Evolutionary conservation across 2,888 invertebrate species (phyloP).

Genomic region (Lucinisca nassula): DNA sequence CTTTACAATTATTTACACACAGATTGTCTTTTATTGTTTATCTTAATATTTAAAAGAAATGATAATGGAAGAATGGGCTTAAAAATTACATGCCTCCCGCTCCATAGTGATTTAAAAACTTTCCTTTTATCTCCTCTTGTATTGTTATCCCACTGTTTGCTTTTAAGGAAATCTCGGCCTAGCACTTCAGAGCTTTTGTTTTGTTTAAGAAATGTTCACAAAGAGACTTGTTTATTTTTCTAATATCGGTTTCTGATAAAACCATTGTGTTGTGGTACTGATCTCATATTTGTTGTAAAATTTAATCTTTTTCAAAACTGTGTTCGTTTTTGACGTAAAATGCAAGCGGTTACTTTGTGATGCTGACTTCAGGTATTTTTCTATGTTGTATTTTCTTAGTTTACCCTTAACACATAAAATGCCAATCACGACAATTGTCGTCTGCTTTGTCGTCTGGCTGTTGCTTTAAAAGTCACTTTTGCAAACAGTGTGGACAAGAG

Average conservation of each 20-base stretch:
- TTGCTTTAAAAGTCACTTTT: no score
- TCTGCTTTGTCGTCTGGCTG: no score
- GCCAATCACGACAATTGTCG: no score
- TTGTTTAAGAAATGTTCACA: constrained; percentile 70
- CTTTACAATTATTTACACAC: not conserved
- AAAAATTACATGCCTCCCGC: not conserved
- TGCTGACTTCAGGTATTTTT: not conserved
- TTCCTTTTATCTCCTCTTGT: constrained; percentile 29
- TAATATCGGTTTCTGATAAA: constrained; percentile 70
- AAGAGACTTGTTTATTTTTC: constrained; percentile 68
- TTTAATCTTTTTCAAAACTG: no score
- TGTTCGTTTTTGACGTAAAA: no score
- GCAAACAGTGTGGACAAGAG: no score
- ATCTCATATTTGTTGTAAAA: constrained; percentile 70
- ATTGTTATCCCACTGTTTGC: constrained; percentile 73
- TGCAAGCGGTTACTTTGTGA: not conserved
- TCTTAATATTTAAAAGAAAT: not conserved
- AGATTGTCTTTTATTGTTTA: constrained; percentile 3
- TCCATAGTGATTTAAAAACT: not conserved
- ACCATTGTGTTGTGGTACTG: constrained; percentile 67
- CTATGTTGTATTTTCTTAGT: no score
- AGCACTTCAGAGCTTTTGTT: constrained; percentile 73
- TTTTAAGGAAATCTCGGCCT: constrained; percentile 69
- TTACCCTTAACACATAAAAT: no score
- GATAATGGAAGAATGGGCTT: constrained; percentile 11